These are phyloP conservation scores for Amphiura filiformis DNA, from an alignment of 35 echinoderm and acorn worm genomes.

Conservation along the genomic window DNA sequence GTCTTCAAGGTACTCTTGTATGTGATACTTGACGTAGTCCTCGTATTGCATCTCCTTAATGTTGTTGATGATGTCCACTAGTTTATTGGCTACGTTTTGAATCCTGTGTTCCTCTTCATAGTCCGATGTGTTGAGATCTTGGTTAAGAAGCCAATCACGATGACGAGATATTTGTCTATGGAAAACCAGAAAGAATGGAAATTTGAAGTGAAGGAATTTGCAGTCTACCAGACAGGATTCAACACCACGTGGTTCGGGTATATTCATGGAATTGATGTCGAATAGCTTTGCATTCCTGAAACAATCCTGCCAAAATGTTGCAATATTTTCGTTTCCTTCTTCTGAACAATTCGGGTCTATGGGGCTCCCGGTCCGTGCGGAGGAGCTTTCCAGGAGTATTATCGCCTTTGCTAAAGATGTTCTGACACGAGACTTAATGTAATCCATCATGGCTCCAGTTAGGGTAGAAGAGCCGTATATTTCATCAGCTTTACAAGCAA, in stretches of 20 bases:
- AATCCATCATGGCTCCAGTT: constrained; percentile 8
- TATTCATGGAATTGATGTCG: background rate
- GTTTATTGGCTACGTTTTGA: background rate
- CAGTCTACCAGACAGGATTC: constrained; percentile 25
- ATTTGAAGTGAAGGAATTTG: background rate
- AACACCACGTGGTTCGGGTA: constrained; percentile 24
- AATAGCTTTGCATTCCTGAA: background rate
- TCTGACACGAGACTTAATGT: constrained; percentile 9
- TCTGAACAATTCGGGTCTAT: background rate
- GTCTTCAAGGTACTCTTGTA: background rate
- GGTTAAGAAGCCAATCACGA: background rate
- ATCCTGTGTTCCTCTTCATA: background rate
- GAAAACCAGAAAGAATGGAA: background rate
- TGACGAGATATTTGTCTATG: background rate
- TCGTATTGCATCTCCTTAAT: background rate
- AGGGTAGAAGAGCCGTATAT: constrained; percentile 21
- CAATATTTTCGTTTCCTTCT: background rate
- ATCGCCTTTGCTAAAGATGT: constrained; percentile 5
- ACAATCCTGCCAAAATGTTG: background rate
- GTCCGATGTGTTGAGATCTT: background rate
- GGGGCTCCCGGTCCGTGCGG: constrained; percentile 17
- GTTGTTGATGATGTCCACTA: background rate
- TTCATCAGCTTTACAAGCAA: constrained; percentile 4
- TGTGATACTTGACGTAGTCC: constrained; percentile 7
- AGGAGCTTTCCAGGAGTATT: background rate